A percentile compares a stretch with the other conserved stretches of the same genome.
Conservation (phyloP, 2,888 invertebrate genomes). For the Lochmaea capreae region DNA sequence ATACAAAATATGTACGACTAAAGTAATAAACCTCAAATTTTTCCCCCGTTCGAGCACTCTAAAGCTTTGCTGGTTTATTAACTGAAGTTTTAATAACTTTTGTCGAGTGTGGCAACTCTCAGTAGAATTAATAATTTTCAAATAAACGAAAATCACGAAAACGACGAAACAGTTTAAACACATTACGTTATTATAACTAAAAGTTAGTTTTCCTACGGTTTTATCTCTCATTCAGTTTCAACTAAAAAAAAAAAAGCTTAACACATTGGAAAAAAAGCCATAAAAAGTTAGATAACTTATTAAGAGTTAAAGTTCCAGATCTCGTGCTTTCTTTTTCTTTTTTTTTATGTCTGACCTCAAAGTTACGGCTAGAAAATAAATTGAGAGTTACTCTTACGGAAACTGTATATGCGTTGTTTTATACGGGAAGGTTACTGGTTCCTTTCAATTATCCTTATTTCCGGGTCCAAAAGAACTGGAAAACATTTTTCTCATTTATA, state of each 20-base stretch:
- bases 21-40: slow-evolving; percentile 6
- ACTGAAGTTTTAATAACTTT: slow-evolving; percentile 7
- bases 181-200: slow-evolving; percentile 9
- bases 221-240: slow-evolving; percentile 4
- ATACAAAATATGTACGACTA: not conserved
- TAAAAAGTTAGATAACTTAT: slow-evolving; percentile 13
- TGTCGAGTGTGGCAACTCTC: slow-evolving; percentile 2
- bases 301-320: not conserved
- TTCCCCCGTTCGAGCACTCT: not conserved
- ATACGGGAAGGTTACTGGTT: not conserved
- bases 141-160: slow-evolving; percentile 10
- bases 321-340: not conserved
- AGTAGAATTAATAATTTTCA: slow-evolving; percentile 11
- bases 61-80: slow-evolving; percentile 1
- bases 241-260: not conserved
- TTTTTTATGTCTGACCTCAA: slow-evolving; percentile 5
- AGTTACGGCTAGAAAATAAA: slow-evolving; percentile 1
- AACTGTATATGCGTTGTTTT: not conserved
- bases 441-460: slow-evolving; percentile 1
- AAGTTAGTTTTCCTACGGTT: slow-evolving; percentile 11
- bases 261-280: not conserved
- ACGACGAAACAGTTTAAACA: slow-evolving; percentile 10
- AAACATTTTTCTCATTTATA: no score
- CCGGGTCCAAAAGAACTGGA: not conserved
- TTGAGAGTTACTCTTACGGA: not conserved